These are phyloP conservation scores for Tylochromis polylepis DNA, from an alignment of 2,113 vertebrate species.

Conservation along the genomic window DNA sequence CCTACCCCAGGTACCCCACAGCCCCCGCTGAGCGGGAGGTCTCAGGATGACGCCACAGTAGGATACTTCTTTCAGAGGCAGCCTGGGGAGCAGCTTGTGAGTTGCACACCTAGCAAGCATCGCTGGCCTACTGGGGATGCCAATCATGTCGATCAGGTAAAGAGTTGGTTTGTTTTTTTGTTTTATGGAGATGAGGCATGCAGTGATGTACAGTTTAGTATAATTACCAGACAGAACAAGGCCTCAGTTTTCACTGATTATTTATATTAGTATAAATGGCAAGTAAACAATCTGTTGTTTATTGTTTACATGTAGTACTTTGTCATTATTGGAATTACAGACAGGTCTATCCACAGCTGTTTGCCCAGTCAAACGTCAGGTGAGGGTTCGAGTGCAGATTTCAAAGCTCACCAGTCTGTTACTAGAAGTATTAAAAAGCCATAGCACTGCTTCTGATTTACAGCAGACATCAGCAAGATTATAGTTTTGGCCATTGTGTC, in stretches of 20 bases:
- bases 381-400: neutral
- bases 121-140: constrained; percentile 70
- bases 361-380: neutral
- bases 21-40: constrained; percentile 65
- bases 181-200: neutral
- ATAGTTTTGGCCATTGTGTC: neutral
- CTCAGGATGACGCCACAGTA: constrained; percentile 68
- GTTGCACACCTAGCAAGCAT: constrained; percentile 66
- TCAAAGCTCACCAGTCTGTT: neutral
- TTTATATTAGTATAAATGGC: neutral
- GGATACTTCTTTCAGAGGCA: constrained; percentile 77
- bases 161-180: neutral
- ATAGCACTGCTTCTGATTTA: neutral
- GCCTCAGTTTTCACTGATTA: neutral
- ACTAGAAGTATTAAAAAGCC: neutral
- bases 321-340: neutral
- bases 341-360: neutral
- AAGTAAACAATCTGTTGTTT: neutral
- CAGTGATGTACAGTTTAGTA: neutral
- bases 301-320: neutral
- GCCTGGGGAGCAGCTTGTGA: constrained; percentile 68
- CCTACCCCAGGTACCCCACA: constrained; percentile 54
- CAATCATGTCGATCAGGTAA: constrained; percentile 58
- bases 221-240: neutral
- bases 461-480: neutral